Conservation (phyloP, 2,797 vertebrate species). For the Onychomys torridus region DNA sequence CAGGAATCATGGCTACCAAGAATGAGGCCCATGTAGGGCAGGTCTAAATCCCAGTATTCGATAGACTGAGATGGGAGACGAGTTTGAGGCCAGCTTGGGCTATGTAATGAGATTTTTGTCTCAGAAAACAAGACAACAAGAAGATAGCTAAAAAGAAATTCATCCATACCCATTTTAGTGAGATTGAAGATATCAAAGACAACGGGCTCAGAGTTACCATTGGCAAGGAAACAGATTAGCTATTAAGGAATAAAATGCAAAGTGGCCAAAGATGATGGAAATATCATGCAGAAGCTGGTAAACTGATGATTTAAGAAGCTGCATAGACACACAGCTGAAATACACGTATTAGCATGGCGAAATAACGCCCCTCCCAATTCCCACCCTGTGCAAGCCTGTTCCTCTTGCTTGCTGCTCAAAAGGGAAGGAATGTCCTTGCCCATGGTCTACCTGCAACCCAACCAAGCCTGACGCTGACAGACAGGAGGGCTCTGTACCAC, state of each 20-base stretch:
- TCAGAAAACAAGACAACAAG: not conserved
- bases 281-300: not conserved
- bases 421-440: not conserved
- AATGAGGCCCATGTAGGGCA: too few relatives aligned
- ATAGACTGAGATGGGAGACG: not conserved
- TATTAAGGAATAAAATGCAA: conserved; percentile 6
- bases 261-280: not conserved
- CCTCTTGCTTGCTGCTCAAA: not conserved
- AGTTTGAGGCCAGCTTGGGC: not conserved
- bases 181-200: not conserved
- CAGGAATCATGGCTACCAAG: conserved; percentile 3
- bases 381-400: not conserved
- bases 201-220: conserved; percentile 24
- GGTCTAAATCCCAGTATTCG: not conserved
- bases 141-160: conserved; percentile 22
- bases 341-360: not conserved
- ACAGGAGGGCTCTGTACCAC: not conserved
- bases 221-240: conserved; percentile 1
- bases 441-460: not conserved
- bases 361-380: not conserved
- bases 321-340: conserved; percentile 20
- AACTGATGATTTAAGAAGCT: not conserved
- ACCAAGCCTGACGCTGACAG: not conserved
- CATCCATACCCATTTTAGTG: not conserved
- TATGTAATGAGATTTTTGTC: not conserved